Base-by-base conservation (phyloP, 2,113 vertebrate genomes). In the Entomyzon cyanotis region DNA sequence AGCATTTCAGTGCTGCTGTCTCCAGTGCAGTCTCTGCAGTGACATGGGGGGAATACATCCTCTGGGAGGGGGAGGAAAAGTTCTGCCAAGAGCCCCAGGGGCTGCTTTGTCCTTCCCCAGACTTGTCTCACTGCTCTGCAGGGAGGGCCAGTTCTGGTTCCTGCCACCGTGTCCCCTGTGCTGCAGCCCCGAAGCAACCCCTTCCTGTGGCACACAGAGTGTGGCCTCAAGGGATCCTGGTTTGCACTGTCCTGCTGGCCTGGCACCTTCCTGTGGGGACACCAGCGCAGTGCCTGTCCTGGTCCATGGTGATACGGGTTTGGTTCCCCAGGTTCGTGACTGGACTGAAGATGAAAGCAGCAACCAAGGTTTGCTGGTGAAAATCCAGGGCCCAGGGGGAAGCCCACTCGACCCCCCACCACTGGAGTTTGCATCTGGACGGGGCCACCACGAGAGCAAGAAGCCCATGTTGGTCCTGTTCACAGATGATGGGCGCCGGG, bases 391-490 rank as follows among this genome's bases (percentile, higher is more conserved):
- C 10, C 87, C 95, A 2, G 97, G 87, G 0, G 98, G 98, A 18
- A 94, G 79, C 39, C 94, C 81, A 0, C 80, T 97, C 1, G 98
- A 99, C 4, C 46, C 96, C 53, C 97, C 98, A 5, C 71, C 93
- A 0, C 96, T 99, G 52, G 98, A 97, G 44, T 99, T 99, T 2
- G 98, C 98, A 0, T 98, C 98, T 0, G 91, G 98, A 18, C 94
- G 93, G 28, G 95, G 97, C 86, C 98, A 99, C 86, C 99, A 99
- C 2, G 98, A 98, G 78, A 99, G 98, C 97, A 99, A 99, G 93
- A 98, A 98, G 96, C 99, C 99, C 70, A 99, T 99, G 99, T 68
- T 99, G 97, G 98, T 99, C 7, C 97, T 99, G 20, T 99, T 99
- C 96, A 99, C 99, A 0, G 99, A 99, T 0, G 99, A 99, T 0